Percentiles rank a stretch among this genome's conserved stretches.
Conservation (phyloP, 2,113 vertebrate species). For the Pontoporia blainvillei region DNA sequence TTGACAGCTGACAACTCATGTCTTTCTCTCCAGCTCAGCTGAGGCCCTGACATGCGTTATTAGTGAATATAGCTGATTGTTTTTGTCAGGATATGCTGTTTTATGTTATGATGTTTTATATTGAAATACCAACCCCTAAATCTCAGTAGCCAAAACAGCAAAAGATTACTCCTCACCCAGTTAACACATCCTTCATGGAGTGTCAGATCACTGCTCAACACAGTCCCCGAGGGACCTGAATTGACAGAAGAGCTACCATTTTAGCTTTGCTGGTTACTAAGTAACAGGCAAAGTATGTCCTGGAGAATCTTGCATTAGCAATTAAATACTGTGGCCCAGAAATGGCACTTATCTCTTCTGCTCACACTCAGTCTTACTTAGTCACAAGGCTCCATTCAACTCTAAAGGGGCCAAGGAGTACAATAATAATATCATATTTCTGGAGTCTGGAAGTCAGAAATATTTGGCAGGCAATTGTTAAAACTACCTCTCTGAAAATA, state of each 20-base stretch:
- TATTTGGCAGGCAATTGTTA: not conserved
- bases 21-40: not conserved
- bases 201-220: not conserved
- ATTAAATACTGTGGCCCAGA: not conserved
- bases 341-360: not conserved
- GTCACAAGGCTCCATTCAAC: not conserved
- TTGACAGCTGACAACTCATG: not conserved
- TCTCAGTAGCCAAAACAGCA: not conserved
- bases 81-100: not conserved
- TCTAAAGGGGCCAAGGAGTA: not conserved
- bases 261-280: not conserved
- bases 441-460: not conserved
- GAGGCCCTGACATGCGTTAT: not conserved
- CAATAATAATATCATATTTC: not conserved
- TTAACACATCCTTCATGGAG: not conserved
- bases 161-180: not conserved
- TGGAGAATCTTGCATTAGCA: not conserved
- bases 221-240: not conserved
- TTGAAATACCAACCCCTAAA: not conserved
- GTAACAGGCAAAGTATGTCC: not conserved
- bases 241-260: not conserved
- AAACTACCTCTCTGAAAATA: not conserved
- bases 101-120: not conserved
- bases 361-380: not conserved
- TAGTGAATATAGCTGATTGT: not conserved